phyloP scores from a whole-genome alignment of 2,797 vertebrate genomes.

The Liparis tanakae region DNA sequence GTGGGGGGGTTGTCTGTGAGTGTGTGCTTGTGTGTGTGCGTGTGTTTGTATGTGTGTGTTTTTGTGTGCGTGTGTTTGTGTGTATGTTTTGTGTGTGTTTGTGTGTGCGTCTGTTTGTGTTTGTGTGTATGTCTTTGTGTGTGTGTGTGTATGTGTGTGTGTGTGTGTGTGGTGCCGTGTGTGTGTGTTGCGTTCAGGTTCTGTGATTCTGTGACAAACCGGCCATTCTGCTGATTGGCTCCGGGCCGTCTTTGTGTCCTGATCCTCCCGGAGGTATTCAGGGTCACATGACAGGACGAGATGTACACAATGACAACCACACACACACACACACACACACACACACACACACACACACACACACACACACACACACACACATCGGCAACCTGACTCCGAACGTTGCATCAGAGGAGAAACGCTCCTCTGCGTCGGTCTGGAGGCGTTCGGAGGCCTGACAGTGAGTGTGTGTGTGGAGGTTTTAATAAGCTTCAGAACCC shows the following conservation, averaged over 20 bases:
- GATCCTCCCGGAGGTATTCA: conserved; percentile 9
- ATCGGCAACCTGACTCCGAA: too few relatives aligned
- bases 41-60: too few relatives aligned
- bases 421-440: too few relatives aligned
- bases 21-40: too few relatives aligned
- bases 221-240: conserved; percentile 1
- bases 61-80: too few relatives aligned
- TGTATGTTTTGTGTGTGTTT: too few relatives aligned
- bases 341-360: neutral
- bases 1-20: too few relatives aligned
- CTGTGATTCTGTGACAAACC: conserved; percentile 10
- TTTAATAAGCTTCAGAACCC: neutral
- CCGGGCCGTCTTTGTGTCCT: too few relatives aligned
- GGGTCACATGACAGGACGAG: conserved; percentile 19
- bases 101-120: too few relatives aligned
- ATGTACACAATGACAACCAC: neutral
- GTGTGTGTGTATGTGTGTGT: neutral
- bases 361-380: neutral
- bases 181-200: conserved; percentile 27
- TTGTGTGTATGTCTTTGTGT: too few relatives aligned
- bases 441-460: neutral
- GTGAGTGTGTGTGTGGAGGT: too few relatives aligned
- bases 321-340: neutral
- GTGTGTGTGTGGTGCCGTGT: conserved; percentile 14
- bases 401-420: neutral